A percentile compares a stretch with the other conserved stretches of the same genome.
Conservation (phyloP, 2,113 vertebrate species). For the Cyrtonyx montezumae region DNA sequence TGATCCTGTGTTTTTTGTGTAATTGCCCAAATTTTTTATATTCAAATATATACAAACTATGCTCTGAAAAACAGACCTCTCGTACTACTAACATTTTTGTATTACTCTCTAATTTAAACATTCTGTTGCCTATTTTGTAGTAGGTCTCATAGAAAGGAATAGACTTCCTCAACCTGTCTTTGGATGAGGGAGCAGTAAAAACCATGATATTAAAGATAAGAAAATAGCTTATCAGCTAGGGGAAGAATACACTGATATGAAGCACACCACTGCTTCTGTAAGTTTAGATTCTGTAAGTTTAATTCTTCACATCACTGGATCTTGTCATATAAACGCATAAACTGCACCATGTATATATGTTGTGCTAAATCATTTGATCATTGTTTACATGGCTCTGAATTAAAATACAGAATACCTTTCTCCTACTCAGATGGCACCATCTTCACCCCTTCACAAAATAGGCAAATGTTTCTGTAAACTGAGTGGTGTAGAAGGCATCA, state of each 20-base stretch:
- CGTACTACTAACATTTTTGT: not conserved
- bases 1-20: not conserved
- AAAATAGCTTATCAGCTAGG: not conserved
- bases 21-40: not conserved
- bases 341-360: not conserved
- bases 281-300: not conserved
- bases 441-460: not conserved
- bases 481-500: not conserved
- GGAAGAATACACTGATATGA: not conserved
- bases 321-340: not conserved
- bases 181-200: not conserved
- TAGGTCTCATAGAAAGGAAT: not conserved
- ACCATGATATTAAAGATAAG: rapidly evolving
- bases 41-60: not conserved
- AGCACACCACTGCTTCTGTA: not conserved
- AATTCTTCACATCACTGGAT: rapidly evolving
- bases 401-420: not conserved
- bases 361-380: not conserved
- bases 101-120: not conserved
- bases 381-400: rapidly evolving
- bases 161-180: not conserved
- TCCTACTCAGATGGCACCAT: rapidly evolving
- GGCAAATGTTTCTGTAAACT: not conserved
- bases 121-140: not conserved
- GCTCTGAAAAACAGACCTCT: not conserved